These are phyloP conservation scores for Paedocypris sp. DNA, from an alignment of 2,113 vertebrate species.

Conservation along the genomic window DNA sequence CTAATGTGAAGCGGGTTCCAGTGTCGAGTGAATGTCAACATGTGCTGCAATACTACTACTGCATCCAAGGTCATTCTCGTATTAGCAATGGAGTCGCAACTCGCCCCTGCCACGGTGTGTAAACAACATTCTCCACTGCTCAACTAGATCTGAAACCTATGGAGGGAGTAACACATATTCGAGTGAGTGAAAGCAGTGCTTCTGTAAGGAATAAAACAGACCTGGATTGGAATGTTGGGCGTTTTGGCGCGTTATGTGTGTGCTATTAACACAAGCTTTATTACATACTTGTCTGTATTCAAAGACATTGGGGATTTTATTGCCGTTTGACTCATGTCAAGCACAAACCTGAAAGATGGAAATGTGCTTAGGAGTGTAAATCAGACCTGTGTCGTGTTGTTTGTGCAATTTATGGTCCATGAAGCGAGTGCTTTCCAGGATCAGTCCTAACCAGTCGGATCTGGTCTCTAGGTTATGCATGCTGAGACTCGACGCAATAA, in stretches of 20 bases:
- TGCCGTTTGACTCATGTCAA: neutral
- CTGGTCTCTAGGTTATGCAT: neutral
- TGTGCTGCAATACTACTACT: slow-evolving; percentile 43
- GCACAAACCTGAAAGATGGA: neutral
- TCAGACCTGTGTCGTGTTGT: neutral
- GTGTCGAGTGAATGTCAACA: slow-evolving; percentile 59
- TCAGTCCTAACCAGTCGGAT: neutral
- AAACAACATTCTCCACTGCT: neutral
- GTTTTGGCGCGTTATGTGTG: too few relatives aligned
- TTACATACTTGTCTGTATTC: neutral
- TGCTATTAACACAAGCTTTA: too few relatives aligned
- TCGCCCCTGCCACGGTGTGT: slow-evolving; percentile 1
- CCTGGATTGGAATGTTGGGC: too few relatives aligned
- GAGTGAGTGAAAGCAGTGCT: too few relatives aligned
- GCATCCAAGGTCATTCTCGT: slow-evolving; percentile 49
- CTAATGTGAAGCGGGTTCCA: slow-evolving; percentile 57
- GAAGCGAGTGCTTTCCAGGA: neutral
- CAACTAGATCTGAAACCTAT: too few relatives aligned
- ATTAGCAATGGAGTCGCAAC: slow-evolving; percentile 6
- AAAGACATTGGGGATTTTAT: neutral
- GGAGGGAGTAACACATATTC: too few relatives aligned
- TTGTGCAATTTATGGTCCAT: neutral
- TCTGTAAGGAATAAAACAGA: too few relatives aligned
- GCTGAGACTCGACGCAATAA: slow-evolving; percentile 45
- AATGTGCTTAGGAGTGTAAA: neutral